Conservation (phyloP, 2,797 vertebrate genomes). For the Numenius phaeopus region DNA sequence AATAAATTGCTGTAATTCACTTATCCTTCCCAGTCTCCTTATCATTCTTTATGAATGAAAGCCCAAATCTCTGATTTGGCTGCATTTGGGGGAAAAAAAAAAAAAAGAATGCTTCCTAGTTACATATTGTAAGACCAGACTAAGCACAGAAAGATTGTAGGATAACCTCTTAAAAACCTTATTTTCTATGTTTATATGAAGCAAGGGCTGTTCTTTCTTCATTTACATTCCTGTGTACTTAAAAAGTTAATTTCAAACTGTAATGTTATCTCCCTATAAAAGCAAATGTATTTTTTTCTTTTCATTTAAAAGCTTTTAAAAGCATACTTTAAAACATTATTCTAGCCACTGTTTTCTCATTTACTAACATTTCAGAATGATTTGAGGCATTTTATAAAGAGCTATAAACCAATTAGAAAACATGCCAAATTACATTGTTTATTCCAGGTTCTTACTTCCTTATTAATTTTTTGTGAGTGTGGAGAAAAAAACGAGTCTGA, state of each 20-base stretch:
- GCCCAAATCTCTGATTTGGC: neutral
- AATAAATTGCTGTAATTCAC: neutral
- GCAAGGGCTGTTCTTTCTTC: neutral
- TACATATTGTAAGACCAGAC: neutral
- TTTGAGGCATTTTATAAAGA: constrained; percentile 30
- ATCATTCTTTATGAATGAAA: neutral
- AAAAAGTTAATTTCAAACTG: constrained; percentile 18
- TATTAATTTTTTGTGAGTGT: neutral
- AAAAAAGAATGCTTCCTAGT: neutral
- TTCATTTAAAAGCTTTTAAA: constrained; percentile 33
- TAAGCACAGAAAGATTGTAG: neutral
- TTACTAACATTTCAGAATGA: constrained; percentile 28
- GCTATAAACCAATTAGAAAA: constrained; percentile 39
- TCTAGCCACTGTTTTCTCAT: constrained; percentile 38
- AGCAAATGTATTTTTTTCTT: neutral
- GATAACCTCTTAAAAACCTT: neutral
- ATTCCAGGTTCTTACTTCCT: constrained; percentile 18
- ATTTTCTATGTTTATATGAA: constrained; percentile 8
- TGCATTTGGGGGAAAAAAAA: neutral
- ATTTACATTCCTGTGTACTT: neutral
- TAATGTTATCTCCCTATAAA: neutral
- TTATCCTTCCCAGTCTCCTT: neutral
- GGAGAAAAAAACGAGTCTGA: neutral
- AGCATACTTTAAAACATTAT: constrained; percentile 15
- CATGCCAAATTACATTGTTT: neutral